Evolutionary conservation across 2,113 vertebrate species (phyloP).

Genomic region (Cyanoliseus patagonus): DNA sequence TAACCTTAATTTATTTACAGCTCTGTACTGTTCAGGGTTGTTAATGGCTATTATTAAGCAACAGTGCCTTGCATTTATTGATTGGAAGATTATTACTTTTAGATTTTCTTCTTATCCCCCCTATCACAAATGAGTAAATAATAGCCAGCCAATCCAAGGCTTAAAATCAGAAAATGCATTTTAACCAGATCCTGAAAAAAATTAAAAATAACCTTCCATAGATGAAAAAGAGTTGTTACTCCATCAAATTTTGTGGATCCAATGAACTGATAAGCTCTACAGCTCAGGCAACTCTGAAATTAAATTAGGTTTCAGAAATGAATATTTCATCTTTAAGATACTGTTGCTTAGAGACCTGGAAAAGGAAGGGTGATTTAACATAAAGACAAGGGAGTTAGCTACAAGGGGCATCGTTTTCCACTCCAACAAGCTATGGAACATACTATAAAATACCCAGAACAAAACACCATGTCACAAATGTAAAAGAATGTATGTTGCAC

Average conservation of each 20-base stretch:
- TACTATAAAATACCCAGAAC: conserved; percentile 30
- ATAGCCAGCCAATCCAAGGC: conserved; percentile 64
- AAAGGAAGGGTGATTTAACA: conserved; percentile 69
- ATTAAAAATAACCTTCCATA: conserved; percentile 33
- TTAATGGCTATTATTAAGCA: conserved; percentile 62
- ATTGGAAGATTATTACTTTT: conserved; percentile 62
- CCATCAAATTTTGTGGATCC: conserved; percentile 69
- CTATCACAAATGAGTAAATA: conserved; percentile 63
- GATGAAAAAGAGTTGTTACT: conserved; percentile 70
- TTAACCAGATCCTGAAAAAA: conserved; percentile 54
- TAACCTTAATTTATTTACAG: conserved; percentile 28
- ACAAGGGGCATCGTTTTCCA: conserved; percentile 46
- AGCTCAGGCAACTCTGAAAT: conserved; percentile 76
- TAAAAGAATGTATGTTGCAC: neutral
- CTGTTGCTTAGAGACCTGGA: conserved; percentile 79
- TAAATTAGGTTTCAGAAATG: conserved; percentile 79
- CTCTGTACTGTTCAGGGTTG: conserved; percentile 8
- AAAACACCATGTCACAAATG: conserved; percentile 7
- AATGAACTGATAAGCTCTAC: conserved; percentile 71
- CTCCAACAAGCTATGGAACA: conserved; percentile 48
- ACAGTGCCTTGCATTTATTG: conserved; percentile 65
- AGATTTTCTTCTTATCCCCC: conserved; percentile 50
- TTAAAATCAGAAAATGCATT: conserved; percentile 58
- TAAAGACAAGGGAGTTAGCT: conserved; percentile 54
- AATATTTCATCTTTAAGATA: conserved; percentile 82